Evolutionary conservation across 1,140 invertebrate species (phyloP).

Genomic region (Chymomyza costata): DNA sequence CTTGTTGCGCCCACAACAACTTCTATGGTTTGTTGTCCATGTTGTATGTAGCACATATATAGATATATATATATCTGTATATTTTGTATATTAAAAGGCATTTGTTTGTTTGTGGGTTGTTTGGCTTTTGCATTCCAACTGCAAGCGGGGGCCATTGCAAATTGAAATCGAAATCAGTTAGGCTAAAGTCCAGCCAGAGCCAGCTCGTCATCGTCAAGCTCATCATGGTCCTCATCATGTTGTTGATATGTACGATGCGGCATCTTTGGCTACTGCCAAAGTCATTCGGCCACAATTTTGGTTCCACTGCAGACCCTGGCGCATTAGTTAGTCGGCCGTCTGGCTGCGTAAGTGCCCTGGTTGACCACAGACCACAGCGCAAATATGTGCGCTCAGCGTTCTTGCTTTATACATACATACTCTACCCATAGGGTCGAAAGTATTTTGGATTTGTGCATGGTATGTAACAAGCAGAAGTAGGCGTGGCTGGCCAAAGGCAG

Average conservation of each 20-base stretch:
- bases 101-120: constrained; percentile 52
- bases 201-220: constrained; percentile 25
- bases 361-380: constrained; percentile 55
- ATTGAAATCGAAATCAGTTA: constrained; percentile 73
- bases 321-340: constrained; percentile 8
- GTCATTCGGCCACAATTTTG: constrained; percentile 26
- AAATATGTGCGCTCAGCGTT: constrained; percentile 37
- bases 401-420: no score
- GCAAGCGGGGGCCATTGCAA: constrained; percentile 48
- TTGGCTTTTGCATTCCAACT: constrained; percentile 49
- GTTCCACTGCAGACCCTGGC: constrained; percentile 39
- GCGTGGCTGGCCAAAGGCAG: no score
- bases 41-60: not conserved
- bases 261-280: not conserved
- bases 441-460: no score
- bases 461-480: no score
- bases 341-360: constrained; percentile 59
- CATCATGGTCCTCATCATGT: constrained; percentile 41
- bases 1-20: constrained; percentile 67
- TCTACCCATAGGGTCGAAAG: no score
- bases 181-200: constrained; percentile 18
- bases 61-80: no score
- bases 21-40: constrained; percentile 5
- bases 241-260: not conserved
- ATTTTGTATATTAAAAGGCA: constrained; percentile 69